A percentile compares a stretch with the other conserved stretches of the same genome.
Evolutionary conservation across 2,888 invertebrate species (phyloP).

Genomic region (Stenichneumon culpator): DNA sequence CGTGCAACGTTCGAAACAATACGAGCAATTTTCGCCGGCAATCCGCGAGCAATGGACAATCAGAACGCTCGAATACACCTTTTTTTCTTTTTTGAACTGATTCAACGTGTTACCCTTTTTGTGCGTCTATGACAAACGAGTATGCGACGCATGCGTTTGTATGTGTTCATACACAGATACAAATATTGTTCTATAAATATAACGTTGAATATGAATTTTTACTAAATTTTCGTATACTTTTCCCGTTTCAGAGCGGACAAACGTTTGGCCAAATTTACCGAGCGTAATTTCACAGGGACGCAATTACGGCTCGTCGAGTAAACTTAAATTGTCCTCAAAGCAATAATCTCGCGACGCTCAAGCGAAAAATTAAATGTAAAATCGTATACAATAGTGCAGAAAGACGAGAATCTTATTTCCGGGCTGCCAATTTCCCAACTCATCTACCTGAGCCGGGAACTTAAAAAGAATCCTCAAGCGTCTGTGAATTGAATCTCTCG

Average conservation of each 20-base stretch:
- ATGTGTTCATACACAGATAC: too few relatives aligned
- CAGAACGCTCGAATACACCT: not conserved
- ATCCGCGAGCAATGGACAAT: slow-evolving; percentile 25
- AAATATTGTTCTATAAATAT: too few relatives aligned
- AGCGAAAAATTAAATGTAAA: slow-evolving; percentile 25
- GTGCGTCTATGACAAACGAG: not conserved
- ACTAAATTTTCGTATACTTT: not conserved
- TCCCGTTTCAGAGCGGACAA: too few relatives aligned
- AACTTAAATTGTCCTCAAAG: slow-evolving; percentile 33
- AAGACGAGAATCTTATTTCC: slow-evolving; percentile 22
- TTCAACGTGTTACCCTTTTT: not conserved
- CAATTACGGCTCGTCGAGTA: not conserved
- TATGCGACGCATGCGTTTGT: too few relatives aligned
- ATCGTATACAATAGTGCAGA: slow-evolving; percentile 13
- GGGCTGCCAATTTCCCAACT: slow-evolving; percentile 41
- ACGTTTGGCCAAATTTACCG: not conserved
- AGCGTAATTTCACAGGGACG: not conserved
- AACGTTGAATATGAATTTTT: too few relatives aligned
- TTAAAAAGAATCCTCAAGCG: slow-evolving; percentile 18
- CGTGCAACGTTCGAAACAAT: slow-evolving; percentile 23
- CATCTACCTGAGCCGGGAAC: slow-evolving; percentile 22
- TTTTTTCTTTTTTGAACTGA: not conserved
- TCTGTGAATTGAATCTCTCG: slow-evolving; percentile 44
- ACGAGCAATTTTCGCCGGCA: slow-evolving; percentile 19
- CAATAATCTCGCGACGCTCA: slow-evolving; percentile 2